Base-by-base conservation (phyloP, 92 coral and sea anemone genomes). In the Porites evermanni region DNA sequence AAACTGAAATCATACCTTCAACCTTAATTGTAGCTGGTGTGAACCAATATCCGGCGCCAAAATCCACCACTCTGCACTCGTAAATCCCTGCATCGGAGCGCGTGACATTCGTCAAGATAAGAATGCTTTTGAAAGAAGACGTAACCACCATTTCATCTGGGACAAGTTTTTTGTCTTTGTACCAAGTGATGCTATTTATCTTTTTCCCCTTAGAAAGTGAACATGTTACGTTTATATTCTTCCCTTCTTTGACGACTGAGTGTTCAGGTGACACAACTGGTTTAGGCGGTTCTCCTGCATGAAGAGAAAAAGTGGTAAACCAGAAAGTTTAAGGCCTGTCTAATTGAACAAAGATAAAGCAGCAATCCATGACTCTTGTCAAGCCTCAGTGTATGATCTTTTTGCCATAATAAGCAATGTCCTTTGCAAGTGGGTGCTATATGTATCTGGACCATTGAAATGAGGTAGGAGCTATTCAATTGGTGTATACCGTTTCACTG, bases 31-130 rank as follows among this genome's bases (percentile, higher is more conserved):
- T 60, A 6, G 53, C 80, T 51, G 74, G 12, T 47, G 64, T 65
- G 50, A 51, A 23, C 93, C 93, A 89, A 65, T 92, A 92, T 14
- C 95, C 95, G 0, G n/a, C 74, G 8, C 93, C 90, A 44, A 71
- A 76, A 50, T 82, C 67, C 21, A 58, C 86, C 18, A 86, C 89
- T 53, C 93, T 89, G 74, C 95, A 92, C 64, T 89, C 91, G 19
- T 85, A 85, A 54, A n/a, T 53, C 38, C 88, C 88, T 51, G 77
- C 88, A n/a, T 78, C 77, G 2, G 70, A 77, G 21, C 50, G 67
- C 12, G 47, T 24, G 59, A 75, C 70, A 20, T 78, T 67, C 0
- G 44, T 12, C 24, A 85, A 20, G 38, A 12, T 53, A 14, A 85
- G 83, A 14, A 23, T 38, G 59, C 88, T 85, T 1, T 18, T 26